Conservation (phyloP, 2,888 invertebrate species). For the Synanthedon vespiformis region DNA sequence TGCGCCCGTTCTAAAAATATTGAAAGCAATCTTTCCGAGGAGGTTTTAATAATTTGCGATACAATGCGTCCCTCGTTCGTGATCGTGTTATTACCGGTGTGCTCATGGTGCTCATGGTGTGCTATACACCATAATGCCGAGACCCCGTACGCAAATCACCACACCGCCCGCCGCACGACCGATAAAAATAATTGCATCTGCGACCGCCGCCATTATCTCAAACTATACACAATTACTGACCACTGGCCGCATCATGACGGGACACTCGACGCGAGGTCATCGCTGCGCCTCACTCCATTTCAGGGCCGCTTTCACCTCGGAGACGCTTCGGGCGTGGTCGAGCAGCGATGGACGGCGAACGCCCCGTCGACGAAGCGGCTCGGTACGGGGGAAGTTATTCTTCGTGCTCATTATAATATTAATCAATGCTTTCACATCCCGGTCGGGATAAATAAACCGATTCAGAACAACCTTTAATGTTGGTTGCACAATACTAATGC, state of each 20-base stretch:
- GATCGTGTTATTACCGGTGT: background rate
- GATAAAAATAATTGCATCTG: slow-evolving; percentile 56
- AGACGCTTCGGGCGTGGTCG: background rate
- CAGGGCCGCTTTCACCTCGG: background rate
- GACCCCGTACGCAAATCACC: slow-evolving; percentile 42
- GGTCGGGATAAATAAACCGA: slow-evolving; percentile 36
- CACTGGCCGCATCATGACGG: slow-evolving; percentile 16
- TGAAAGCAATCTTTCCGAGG: background rate
- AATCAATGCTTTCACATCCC: slow-evolving; percentile 52
- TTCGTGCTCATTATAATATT: slow-evolving; percentile 60
- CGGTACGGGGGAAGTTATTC: slow-evolving; percentile 18
- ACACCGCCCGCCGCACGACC: slow-evolving; percentile 10
- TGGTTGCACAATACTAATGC: slow-evolving; percentile 41
- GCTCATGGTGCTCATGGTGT: background rate
- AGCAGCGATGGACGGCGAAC: background rate
- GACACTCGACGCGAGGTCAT: background rate
- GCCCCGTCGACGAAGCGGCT: background rate
- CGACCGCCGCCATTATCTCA: slow-evolving; percentile 45
- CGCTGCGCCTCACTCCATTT: background rate
- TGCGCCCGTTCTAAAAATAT: no score
- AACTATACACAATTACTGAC: slow-evolving; percentile 58
- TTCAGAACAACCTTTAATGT: slow-evolving; percentile 34
- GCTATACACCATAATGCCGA: background rate
- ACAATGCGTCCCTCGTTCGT: background rate
- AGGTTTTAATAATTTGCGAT: background rate